Conservation (phyloP, 1,140 invertebrate species). For the Lordiphosa clarofinis region DNA sequence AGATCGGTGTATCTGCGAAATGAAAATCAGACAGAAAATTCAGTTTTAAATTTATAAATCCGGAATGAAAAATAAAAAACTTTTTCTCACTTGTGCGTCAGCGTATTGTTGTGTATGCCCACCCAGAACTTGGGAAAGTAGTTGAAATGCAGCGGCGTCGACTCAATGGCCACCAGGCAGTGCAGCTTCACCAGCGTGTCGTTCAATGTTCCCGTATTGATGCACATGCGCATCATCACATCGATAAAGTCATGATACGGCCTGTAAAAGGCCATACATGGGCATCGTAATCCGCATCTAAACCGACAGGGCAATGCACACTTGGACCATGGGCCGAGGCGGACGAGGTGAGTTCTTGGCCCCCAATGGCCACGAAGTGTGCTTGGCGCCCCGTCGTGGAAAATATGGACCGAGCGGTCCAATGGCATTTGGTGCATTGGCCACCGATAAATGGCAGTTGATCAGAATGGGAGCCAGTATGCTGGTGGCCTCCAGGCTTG, state of each 20-base stretch:
- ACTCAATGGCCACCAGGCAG: slow-evolving; percentile 77
- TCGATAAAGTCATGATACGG: slow-evolving; percentile 93
- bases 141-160: slow-evolving; percentile 75
- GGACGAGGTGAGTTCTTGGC: slow-evolving; percentile 82
- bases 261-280: slow-evolving; percentile 88
- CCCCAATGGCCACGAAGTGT: slow-evolving; percentile 59
- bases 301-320: slow-evolving; percentile 90
- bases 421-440: slow-evolving; percentile 87
- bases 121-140: slow-evolving; percentile 79
- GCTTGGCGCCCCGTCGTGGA: slow-evolving; percentile 69
- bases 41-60: background rate
- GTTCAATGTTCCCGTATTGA: slow-evolving; percentile 80
- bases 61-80: too few relatives aligned
- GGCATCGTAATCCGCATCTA: slow-evolving; percentile 89
- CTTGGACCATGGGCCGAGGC: slow-evolving; percentile 91
- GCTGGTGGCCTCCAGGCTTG: slow-evolving; percentile 89
- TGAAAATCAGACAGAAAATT: background rate
- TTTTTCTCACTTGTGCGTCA: slow-evolving; percentile 71
- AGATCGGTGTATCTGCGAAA: slow-evolving; percentile 66
- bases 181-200: slow-evolving; percentile 74
- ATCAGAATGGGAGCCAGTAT: slow-evolving; percentile 91
- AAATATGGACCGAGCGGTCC: slow-evolving; percentile 77
- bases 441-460: slow-evolving; percentile 90
- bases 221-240: slow-evolving; percentile 92
- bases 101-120: slow-evolving; percentile 77